Evolutionary conservation across 1,140 invertebrate species (phyloP).

Genomic region (Armadillidium nasatum): DNA sequence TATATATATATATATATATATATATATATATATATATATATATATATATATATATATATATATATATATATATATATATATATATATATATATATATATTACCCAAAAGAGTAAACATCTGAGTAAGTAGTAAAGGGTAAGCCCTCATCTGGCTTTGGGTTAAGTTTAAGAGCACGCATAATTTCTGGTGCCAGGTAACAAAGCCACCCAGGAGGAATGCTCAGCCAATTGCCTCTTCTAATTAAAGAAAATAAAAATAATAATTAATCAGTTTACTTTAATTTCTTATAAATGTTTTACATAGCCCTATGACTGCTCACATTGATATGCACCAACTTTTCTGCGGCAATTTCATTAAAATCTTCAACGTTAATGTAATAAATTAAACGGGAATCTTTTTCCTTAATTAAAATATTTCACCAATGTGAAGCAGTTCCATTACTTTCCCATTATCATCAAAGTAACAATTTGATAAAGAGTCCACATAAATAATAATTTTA

Average conservation of each 20-base stretch:
- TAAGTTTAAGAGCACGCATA: conserved; percentile 69
- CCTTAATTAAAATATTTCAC: too few species aligned
- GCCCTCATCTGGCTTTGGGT: conserved; percentile 67
- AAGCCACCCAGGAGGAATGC: conserved; percentile 93
- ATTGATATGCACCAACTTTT: too few species aligned
- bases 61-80: neutral
- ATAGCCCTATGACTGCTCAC: too few species aligned
- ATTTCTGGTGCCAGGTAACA: conserved; percentile 97
- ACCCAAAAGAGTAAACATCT: conserved; percentile 98
- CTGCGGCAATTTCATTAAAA: too few species aligned
- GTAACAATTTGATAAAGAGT: too few species aligned
- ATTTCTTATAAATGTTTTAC: too few species aligned
- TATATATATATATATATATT: conserved; percentile 44
- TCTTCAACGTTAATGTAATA: too few species aligned
- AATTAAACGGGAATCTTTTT: too few species aligned
- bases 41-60: conserved; percentile 20
- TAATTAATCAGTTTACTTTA: conserved; percentile 14
- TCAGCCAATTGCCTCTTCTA: conserved; percentile 66
- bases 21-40: conserved; percentile 17
- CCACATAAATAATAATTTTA: too few species aligned
- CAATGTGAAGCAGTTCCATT: too few species aligned
- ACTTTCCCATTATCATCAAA: too few species aligned
- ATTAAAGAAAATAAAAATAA: conserved; percentile 32
- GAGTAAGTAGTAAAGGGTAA: conserved; percentile 86
- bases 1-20: conserved; percentile 10